phyloP scores from a whole-genome alignment of 2,888 invertebrate genomes.

The Athalia rosae region DNA sequence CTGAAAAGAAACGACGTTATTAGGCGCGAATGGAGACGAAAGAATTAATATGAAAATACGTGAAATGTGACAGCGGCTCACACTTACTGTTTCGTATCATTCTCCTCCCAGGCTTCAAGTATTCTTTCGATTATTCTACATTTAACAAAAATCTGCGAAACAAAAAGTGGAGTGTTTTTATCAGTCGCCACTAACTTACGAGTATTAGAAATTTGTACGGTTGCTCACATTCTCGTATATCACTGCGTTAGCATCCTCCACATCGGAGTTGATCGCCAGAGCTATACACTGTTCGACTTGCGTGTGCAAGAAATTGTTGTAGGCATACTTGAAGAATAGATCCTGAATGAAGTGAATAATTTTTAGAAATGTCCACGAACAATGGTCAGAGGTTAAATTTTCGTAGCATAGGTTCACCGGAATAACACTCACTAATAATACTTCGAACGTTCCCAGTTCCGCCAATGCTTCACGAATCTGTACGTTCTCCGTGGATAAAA shows the following conservation, averaged over 20 bases:
- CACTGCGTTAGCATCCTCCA: constrained; percentile 64
- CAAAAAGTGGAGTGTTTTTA: constrained; percentile 47
- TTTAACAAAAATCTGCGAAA: constrained; percentile 84
- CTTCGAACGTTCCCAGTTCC: constrained; percentile 76
- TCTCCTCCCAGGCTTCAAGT: constrained; percentile 87
- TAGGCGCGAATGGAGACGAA: constrained; percentile 50
- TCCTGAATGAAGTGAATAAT: constrained; percentile 77
- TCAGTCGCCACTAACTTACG: constrained; percentile 76
- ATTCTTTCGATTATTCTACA: constrained; percentile 87
- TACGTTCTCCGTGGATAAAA: constrained; percentile 83
- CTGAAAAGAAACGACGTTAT: constrained; percentile 61
- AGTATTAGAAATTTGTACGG: constrained; percentile 71
- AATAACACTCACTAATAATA: constrained; percentile 75
- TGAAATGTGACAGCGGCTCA: not conserved
- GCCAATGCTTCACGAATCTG: constrained; percentile 82
- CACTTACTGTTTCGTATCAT: constrained; percentile 86
- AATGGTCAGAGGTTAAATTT: constrained; percentile 75
- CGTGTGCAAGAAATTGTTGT: constrained; percentile 97
- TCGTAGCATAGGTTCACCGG: constrained; percentile 71
- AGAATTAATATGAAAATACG: not conserved
- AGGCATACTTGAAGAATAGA: constrained; percentile 90
- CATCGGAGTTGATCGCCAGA: constrained; percentile 78
- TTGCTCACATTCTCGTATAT: constrained; percentile 66
- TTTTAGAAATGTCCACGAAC: not conserved
- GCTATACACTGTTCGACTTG: constrained; percentile 88